Conservation (phyloP, 2,113 vertebrate genomes). For the Ameiurus melas region DNA sequence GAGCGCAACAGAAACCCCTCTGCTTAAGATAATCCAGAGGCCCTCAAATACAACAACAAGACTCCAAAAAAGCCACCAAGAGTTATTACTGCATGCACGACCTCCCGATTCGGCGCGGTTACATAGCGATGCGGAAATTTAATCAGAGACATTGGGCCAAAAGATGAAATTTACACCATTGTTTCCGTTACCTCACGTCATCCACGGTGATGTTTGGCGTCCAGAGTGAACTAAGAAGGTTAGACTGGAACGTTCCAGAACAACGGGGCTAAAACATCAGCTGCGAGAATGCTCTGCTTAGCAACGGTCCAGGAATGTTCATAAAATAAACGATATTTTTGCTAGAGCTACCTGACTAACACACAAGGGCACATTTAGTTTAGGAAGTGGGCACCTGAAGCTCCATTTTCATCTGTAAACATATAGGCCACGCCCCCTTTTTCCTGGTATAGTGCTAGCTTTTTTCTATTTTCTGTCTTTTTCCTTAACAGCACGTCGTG, state of each 20-base stretch:
- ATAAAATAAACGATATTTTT: background rate
- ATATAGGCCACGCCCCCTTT: background rate
- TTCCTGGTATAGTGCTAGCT: background rate
- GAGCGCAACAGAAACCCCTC: slow-evolving; percentile 57
- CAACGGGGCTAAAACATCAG: background rate
- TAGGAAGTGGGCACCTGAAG: background rate
- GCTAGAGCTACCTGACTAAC: background rate
- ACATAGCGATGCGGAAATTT: background rate
- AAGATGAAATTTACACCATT: background rate
- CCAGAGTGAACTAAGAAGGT: background rate
- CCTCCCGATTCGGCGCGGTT: background rate
- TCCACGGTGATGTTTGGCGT: background rate
- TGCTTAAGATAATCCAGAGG: slow-evolving; percentile 55
- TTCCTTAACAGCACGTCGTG: too few species aligned
- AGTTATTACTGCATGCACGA: background rate
- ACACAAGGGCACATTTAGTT: background rate
- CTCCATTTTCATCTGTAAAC: too few species aligned
- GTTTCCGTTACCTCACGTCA: background rate
- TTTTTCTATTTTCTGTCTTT: too few species aligned
- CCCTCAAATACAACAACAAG: slow-evolving; percentile 20
- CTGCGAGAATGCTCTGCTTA: background rate
- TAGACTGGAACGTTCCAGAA: background rate
- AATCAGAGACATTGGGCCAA: background rate
- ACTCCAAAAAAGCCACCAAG: slow-evolving; percentile 11
- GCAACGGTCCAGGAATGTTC: background rate